These are phyloP conservation scores for Typhlichthys eigenmanni DNA, from an alignment of 2,797 vertebrate species.

Conservation along the genomic window DNA sequence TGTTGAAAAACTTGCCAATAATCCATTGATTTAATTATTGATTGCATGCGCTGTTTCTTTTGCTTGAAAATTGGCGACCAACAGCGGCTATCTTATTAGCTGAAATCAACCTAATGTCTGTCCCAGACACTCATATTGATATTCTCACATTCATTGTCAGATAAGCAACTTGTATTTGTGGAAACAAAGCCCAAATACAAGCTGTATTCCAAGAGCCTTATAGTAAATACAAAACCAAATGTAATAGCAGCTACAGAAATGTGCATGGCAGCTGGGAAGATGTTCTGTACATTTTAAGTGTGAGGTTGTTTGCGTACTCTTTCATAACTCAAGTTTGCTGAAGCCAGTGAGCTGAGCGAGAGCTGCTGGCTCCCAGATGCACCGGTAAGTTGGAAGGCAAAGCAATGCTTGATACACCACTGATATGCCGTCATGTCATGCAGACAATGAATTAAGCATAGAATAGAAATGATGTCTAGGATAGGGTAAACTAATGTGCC, in stretches of 20 bases:
- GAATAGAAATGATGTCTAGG: slow-evolving; percentile 2
- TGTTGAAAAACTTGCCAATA: slow-evolving; percentile 26
- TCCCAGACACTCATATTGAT: slow-evolving; percentile 24
- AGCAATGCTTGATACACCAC: slow-evolving; percentile 18
- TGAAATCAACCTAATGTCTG: slow-evolving; percentile 6
- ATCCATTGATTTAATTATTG: slow-evolving; percentile 27
- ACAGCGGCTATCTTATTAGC: slow-evolving; percentile 21
- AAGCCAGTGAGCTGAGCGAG: not conserved
- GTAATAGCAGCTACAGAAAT: slow-evolving; percentile 17
- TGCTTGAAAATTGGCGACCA: slow-evolving; percentile 20
- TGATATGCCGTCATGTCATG: slow-evolving; percentile 17
- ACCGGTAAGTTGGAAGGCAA: slow-evolving; percentile 23
- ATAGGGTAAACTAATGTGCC: slow-evolving; percentile 7
- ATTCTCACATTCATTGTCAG: slow-evolving; percentile 33
- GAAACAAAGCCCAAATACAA: slow-evolving; percentile 27
- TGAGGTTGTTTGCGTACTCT: slow-evolving; percentile 18
- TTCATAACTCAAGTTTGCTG: slow-evolving; percentile 12
- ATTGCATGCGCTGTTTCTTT: slow-evolving; percentile 10
- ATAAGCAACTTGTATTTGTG: slow-evolving; percentile 14
- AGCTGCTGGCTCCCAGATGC: slow-evolving; percentile 15
- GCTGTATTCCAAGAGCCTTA: not conserved
- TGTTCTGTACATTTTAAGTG: slow-evolving; percentile 22
- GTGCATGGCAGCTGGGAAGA: slow-evolving; percentile 19
- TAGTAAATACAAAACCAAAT: too few relatives aligned
- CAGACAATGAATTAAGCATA: slow-evolving; percentile 21